A percentile compares a stretch with the other conserved stretches of the same genome.
Evolutionary conservation across 2,797 vertebrate species (phyloP).

Genomic region (Ptychobarbus kaznakovi): DNA sequence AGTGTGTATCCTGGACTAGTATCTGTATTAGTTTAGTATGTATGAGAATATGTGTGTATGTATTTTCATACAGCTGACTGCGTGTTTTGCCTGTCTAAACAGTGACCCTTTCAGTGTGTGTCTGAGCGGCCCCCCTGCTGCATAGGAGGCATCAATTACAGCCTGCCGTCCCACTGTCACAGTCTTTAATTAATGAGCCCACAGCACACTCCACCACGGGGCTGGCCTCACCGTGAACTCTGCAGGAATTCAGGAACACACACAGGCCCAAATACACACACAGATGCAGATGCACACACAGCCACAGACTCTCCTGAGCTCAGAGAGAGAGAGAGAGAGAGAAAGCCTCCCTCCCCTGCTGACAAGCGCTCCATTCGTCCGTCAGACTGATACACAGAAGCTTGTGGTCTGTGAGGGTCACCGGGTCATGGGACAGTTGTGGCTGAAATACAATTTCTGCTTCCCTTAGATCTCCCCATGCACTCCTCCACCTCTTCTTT

Average conservation of each 20-base stretch:
- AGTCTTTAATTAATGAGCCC: conserved; percentile 84
- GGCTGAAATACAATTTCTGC: conserved; percentile 50
- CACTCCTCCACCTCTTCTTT: conserved; percentile 17
- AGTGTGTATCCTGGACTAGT: conserved; percentile 23
- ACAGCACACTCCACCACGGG: conserved; percentile 76
- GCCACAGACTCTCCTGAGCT: conserved; percentile 43
- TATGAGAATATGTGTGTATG: conserved; percentile 50
- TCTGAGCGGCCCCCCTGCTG: conserved; percentile 75
- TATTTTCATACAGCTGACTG: conserved; percentile 43
- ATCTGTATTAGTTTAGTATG: conserved; percentile 36
- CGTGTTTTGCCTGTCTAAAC: conserved; percentile 63
- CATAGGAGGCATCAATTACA: conserved; percentile 84
- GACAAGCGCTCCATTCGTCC: conserved; percentile 75
- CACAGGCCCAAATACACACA: conserved; percentile 56
- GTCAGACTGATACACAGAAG: conserved; percentile 81
- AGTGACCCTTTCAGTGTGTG: conserved; percentile 76
- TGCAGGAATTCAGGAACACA: conserved; percentile 76
- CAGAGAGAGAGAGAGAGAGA: conserved; percentile 17
- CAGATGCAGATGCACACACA: conserved; percentile 49
- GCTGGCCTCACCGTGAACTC: conserved; percentile 82
- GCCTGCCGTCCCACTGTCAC: conserved; percentile 78
- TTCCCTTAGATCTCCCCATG: conserved; percentile 46
- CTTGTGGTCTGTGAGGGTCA: conserved; percentile 72
- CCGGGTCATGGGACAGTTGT: conserved; percentile 72
- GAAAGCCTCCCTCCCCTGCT: conserved; percentile 60